These are phyloP conservation scores for Myripristis murdjan DNA, from an alignment of 2,797 vertebrate species.

Conservation along the genomic window DNA sequence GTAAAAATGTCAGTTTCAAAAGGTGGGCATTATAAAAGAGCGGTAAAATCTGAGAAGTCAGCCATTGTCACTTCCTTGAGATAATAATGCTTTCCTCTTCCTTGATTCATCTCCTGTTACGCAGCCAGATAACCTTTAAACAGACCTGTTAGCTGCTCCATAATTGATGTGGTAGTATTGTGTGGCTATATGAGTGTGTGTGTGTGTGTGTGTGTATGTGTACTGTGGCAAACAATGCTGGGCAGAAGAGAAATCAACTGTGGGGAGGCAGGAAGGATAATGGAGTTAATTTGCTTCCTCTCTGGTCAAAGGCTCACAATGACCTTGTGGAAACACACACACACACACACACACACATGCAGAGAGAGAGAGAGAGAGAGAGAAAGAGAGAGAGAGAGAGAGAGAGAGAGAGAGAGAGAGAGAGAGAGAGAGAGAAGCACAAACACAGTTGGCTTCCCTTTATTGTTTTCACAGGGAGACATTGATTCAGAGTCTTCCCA, in stretches of 20 bases:
- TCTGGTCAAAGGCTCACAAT: conserved; percentile 6
- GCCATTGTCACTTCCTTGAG: background rate
- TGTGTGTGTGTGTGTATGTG: conserved; percentile 37
- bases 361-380: background rate
- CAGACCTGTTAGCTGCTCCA: no score
- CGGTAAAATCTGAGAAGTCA: background rate
- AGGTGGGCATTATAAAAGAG: background rate
- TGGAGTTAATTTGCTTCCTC: conserved; percentile 61
- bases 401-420: background rate
- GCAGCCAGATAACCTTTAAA: background rate
- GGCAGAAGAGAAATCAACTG: conserved; percentile 54
- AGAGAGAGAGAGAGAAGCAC: background rate
- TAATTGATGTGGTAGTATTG: no score
- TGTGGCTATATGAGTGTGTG: background rate
- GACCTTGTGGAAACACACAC: conserved; percentile 19
- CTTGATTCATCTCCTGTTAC: background rate
- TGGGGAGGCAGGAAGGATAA: conserved; percentile 61
- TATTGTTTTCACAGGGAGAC: conserved; percentile 60
- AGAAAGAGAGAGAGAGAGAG: background rate
- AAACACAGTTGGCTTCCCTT: conserved; percentile 46
- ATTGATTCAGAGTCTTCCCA: background rate
- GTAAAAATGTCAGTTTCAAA: no score
- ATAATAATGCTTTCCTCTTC: background rate
- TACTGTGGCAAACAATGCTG: conserved; percentile 49
- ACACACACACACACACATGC: no score